Base-by-base conservation (phyloP, 2,797 vertebrate species). In the Sylvia borin region DNA sequence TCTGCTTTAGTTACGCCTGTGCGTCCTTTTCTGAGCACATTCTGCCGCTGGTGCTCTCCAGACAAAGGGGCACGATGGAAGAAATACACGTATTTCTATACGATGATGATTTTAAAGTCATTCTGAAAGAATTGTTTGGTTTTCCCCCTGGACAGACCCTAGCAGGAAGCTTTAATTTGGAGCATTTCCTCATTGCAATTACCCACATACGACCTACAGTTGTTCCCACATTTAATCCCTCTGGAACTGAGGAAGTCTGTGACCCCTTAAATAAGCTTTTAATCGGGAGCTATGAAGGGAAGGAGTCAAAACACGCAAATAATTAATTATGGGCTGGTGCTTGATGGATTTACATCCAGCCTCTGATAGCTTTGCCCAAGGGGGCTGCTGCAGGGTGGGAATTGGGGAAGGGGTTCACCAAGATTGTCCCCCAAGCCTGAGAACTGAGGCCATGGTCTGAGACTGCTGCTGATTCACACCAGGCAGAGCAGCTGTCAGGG, bases 161-260 rank as follows among this genome's bases (percentile, higher is more conserved):
- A 60, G 92, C 85, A 94, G 88, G 83, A 90, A 88, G 77, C 43
- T 92, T 86, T 79, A 29, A 53, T 73, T 75, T 36, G 32, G 64
- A 73, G 83, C 62, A 47, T 85, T 95, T 96, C 92, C 92, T 81
- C 67, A 9, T 18, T 61, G 89, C 75, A 73, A 24, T 87, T 55
- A 77, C 40, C 26, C 36, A 58, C 57, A 61, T 38, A 42, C 13
- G 5, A 51, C 31, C 45, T 61, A 42, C 42, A 51, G 68, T 55
- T 72, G 73, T 83, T 73, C 80, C 80, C 83, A 82, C 86, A 42
- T 76, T 70, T 53, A 93, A 77, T 91, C 75, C 61, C 85, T 1
- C 2, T 5, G 24, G 80, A 45, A 20, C 55, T 66, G 72, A 50
- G 51, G 82, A 77, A 86, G 40, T 26, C 82, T 60, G 29, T 13